A percentile compares a stretch with the other conserved stretches of the same genome.
Conservation (phyloP, 2,797 vertebrate genomes). For the Knipowitschia caucasica region DNA sequence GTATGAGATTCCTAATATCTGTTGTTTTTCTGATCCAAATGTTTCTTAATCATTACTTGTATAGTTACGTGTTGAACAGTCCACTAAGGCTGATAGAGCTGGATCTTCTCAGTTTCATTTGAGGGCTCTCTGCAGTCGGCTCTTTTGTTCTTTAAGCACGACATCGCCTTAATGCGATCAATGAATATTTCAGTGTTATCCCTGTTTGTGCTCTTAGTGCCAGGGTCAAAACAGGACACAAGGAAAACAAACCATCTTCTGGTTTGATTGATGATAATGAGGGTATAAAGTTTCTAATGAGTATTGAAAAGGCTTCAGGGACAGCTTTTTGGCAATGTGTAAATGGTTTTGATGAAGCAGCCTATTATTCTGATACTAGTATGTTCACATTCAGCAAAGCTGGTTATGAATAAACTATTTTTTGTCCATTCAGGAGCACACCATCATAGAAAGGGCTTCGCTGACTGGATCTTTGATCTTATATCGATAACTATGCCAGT, state of each 20-base stretch:
- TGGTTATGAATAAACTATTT: too few relatives aligned
- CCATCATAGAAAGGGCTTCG: too few relatives aligned
- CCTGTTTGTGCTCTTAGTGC: slow-evolving; percentile 37
- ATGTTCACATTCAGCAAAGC: too few relatives aligned
- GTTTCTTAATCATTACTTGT: background rate
- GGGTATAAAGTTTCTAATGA: background rate
- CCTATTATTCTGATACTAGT: too few relatives aligned
- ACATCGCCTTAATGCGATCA: slow-evolving; percentile 39
- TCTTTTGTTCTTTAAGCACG: slow-evolving; percentile 58
- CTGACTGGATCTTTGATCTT: too few relatives aligned
- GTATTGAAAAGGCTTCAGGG: background rate
- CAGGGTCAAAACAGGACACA: slow-evolving; percentile 17
- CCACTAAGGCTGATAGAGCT: slow-evolving; percentile 20
- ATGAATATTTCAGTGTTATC: slow-evolving; percentile 65
- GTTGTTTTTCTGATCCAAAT: too few relatives aligned
- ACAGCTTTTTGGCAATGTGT: slow-evolving; percentile 1
- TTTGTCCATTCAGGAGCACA: too few relatives aligned
- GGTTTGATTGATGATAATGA: slow-evolving; percentile 5
- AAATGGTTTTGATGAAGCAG: slow-evolving; percentile 32
- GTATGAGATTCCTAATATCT: too few relatives aligned
- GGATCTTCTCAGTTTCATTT: slow-evolving; percentile 37
- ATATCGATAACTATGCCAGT: too few relatives aligned
- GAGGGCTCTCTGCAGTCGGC: slow-evolving; percentile 43
- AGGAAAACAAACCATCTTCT: slow-evolving; percentile 1
- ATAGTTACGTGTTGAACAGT: slow-evolving; percentile 37